Conservation (phyloP, 2,888 invertebrate species). For the Nomada goodeniana region DNA sequence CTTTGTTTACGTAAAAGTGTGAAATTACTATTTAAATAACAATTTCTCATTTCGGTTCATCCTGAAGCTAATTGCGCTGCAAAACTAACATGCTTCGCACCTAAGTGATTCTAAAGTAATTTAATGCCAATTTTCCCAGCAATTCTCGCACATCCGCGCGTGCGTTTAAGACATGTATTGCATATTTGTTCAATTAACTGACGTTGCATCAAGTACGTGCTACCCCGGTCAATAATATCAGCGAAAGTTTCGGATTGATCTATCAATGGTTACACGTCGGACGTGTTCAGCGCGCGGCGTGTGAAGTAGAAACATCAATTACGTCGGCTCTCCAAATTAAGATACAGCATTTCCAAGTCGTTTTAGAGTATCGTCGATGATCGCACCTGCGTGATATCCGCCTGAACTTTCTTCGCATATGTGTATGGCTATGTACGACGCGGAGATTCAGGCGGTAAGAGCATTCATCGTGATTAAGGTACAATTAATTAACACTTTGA, state of each 20-base stretch:
- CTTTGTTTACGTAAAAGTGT: neutral
- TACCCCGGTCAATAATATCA: conserved; percentile 5
- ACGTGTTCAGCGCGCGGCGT: conserved; percentile 33
- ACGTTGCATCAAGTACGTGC: too few relatives aligned
- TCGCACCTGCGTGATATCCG: conserved; percentile 38
- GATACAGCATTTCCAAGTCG: conserved; percentile 60
- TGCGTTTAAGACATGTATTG: too few relatives aligned
- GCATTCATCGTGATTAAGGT: conserved; percentile 14
- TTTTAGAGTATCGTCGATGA: conserved; percentile 40
- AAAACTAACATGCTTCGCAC: too few relatives aligned
- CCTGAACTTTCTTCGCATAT: conserved; percentile 60
- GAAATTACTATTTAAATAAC: too few relatives aligned
- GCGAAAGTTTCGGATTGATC: conserved; percentile 55
- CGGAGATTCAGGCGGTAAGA: neutral
- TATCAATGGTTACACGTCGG: conserved; percentile 33
- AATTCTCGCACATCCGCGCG: too few relatives aligned
- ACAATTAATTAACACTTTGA: conserved; percentile 32
- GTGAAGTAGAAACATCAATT: conserved; percentile 58
- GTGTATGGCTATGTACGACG: neutral
- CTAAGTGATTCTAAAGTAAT: too few relatives aligned
- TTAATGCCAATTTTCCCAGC: too few relatives aligned
- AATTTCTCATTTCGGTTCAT: too few relatives aligned
- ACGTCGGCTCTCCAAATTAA: conserved; percentile 68
- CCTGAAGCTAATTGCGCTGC: too few relatives aligned
- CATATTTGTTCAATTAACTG: too few relatives aligned